Conservation (phyloP, 2,888 invertebrate species). For the Rotaria magnacalcarata region DNA sequence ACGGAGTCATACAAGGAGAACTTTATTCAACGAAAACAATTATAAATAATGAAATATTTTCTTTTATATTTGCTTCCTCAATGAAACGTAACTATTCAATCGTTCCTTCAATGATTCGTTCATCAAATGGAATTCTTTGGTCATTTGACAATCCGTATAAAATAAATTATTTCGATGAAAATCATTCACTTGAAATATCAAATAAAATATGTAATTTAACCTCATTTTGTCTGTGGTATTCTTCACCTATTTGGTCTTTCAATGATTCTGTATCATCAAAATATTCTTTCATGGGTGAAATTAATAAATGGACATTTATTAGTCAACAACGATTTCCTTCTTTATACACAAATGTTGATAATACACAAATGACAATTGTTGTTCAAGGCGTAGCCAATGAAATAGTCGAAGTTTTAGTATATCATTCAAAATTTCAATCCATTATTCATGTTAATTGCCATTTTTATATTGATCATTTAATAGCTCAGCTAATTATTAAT, state of each 20-base stretch:
- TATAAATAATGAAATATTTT: neutral
- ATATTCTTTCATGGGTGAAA: slow-evolving; percentile 47
- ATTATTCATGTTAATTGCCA: neutral
- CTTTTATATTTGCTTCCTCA: neutral
- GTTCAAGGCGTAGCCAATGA: neutral
- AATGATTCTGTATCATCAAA: neutral
- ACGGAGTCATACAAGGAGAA: neutral
- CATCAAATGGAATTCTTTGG: neutral
- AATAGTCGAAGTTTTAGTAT: neutral
- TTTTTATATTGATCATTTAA: neutral
- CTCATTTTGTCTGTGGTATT: slow-evolving; percentile 19
- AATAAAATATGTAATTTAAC: neutral
- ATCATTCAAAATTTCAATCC: neutral
- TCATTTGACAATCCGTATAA: slow-evolving; percentile 1
- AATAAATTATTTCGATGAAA: neutral
- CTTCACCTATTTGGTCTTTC: neutral
- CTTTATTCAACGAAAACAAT: no score
- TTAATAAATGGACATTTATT: slow-evolving; percentile 19
- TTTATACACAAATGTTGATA: slow-evolving; percentile 70
- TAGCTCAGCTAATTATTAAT: neutral
- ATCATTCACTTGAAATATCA: neutral
- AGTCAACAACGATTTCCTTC: slow-evolving; percentile 47
- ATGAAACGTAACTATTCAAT: neutral
- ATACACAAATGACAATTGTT: slow-evolving; percentile 51
- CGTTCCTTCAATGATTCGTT: neutral